phyloP scores from a whole-genome alignment of 37 sponge, comb jelly and placozoan genomes.

The Axinella damicornis region DNA sequence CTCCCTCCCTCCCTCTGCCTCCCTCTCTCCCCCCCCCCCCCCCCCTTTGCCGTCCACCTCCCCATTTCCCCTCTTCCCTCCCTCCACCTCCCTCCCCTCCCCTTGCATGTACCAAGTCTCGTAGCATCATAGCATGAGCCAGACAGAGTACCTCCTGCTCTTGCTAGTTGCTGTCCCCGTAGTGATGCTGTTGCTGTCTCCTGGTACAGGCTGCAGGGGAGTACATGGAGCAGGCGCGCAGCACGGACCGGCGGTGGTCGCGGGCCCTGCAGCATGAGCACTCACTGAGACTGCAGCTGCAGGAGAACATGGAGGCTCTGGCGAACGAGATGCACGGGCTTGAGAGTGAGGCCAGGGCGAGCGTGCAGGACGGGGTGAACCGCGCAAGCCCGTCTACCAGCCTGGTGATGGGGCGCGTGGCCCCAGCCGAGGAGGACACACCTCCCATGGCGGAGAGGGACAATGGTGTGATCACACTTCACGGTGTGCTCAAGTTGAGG shows the following conservation, averaged over 20 bases:
- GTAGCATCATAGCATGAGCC: no score
- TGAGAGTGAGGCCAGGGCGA: conserved; percentile 66
- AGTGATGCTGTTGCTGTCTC: background rate
- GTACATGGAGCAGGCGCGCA: conserved; percentile 65
- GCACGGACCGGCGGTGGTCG: conserved; percentile 77
- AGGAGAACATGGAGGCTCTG: conserved; percentile 91
- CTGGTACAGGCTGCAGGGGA: conserved; percentile 71
- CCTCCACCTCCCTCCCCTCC: no score
- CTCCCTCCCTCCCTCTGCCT: no score
- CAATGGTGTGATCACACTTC: no score
- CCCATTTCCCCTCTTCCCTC: no score
- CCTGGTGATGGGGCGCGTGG: no score
- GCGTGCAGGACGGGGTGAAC: background rate
- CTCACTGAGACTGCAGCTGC: conserved; percentile 73
- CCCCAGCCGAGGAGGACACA: background rate
- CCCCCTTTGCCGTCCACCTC: no score
- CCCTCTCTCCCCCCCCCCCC: no score
- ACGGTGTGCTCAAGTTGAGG: background rate
- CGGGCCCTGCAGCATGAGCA: conserved; percentile 78
- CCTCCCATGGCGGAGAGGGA: background rate
- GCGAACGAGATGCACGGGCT: conserved; percentile 86
- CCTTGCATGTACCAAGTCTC: no score
- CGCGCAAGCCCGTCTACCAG: background rate
- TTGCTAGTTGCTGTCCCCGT: background rate
- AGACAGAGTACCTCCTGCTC: background rate